A percentile compares a stretch with the other conserved stretches of the same genome.
phyloP scores from a whole-genome alignment of 2,888 invertebrate genomes.

The Automeris io region DNA sequence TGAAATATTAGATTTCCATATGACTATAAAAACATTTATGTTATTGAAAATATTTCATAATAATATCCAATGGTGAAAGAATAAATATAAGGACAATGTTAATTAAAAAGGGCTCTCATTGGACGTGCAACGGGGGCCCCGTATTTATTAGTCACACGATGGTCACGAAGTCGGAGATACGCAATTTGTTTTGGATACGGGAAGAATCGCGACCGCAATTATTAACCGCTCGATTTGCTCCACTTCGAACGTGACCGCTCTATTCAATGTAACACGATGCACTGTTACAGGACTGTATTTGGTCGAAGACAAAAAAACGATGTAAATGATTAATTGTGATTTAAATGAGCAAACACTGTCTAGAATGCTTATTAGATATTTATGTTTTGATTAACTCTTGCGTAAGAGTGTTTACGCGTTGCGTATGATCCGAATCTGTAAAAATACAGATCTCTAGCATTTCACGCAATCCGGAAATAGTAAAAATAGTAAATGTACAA shows the following conservation, averaged over 20 bases:
- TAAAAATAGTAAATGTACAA: too few species aligned
- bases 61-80: not conserved
- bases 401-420: too few species aligned
- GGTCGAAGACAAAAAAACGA: not conserved
- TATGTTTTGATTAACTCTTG: too few species aligned
- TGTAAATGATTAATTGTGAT: too few species aligned
- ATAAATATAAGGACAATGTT: too few species aligned
- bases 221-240: slow-evolving; percentile 29
- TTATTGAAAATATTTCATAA: not conserved
- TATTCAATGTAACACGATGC: slow-evolving; percentile 18
- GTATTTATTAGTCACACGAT: slow-evolving; percentile 8
- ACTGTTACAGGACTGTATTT: slow-evolving; percentile 7
- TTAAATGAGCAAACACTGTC: too few species aligned
- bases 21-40: too few species aligned
- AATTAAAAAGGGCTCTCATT: not conserved
- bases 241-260: slow-evolving; percentile 29
- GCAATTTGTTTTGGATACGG: slow-evolving; percentile 29
- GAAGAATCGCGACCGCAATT: slow-evolving; percentile 24
- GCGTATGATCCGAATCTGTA: too few species aligned
- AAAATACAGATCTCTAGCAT: too few species aligned
- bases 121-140: slow-evolving; percentile 2
- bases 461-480: too few species aligned
- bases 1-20: too few species aligned
- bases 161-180: slow-evolving; percentile 19
- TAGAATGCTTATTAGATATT: too few species aligned